phyloP scores from a whole-genome alignment of 2,797 vertebrate genomes.

The Alectoris magna region DNA sequence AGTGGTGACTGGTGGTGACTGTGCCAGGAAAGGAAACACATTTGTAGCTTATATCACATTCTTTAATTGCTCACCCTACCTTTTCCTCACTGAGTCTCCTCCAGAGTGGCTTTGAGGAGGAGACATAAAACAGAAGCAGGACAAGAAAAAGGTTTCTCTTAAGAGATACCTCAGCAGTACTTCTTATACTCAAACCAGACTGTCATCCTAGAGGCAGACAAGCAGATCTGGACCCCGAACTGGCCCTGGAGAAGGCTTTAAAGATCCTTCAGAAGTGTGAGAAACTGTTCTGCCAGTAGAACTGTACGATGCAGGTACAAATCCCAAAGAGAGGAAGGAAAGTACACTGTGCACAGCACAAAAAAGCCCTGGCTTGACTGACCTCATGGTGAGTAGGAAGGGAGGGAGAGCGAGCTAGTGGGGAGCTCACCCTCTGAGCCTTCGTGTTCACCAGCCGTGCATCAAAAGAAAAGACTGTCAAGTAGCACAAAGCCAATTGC shows the following conservation, averaged over 20 bases:
- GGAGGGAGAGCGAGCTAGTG: slow-evolving; percentile 10
- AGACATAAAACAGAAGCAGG: slow-evolving; percentile 53
- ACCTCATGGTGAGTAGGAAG: background rate
- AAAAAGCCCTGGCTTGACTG: background rate
- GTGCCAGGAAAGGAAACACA: slow-evolving; percentile 67
- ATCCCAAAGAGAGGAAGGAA: slow-evolving; percentile 33
- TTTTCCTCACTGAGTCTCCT: slow-evolving; percentile 58
- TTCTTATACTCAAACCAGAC: background rate
- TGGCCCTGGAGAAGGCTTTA: background rate
- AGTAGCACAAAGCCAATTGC: slow-evolving; percentile 19
- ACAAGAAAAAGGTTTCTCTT: slow-evolving; percentile 41
- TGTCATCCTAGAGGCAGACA: slow-evolving; percentile 27
- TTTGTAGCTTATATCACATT: slow-evolving; percentile 66
- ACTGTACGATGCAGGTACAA: slow-evolving; percentile 13
- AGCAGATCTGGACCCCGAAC: background rate
- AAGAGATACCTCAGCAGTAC: slow-evolving; percentile 26
- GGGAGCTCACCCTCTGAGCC: background rate
- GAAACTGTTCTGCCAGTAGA: slow-evolving; percentile 41
- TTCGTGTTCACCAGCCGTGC: background rate
- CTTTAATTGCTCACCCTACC: slow-evolving; percentile 55
- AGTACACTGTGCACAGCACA: background rate
- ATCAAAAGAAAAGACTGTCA: slow-evolving; percentile 5
- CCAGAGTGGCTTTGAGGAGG: slow-evolving; percentile 53
- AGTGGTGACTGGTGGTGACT: slow-evolving; percentile 92
- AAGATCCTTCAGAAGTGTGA: slow-evolving; percentile 27